Evolutionary conservation across 2,888 invertebrate genomes (phyloP), one percentile per base, ranked within the genome.

Genomic region (Leucoma salicis): DNA sequence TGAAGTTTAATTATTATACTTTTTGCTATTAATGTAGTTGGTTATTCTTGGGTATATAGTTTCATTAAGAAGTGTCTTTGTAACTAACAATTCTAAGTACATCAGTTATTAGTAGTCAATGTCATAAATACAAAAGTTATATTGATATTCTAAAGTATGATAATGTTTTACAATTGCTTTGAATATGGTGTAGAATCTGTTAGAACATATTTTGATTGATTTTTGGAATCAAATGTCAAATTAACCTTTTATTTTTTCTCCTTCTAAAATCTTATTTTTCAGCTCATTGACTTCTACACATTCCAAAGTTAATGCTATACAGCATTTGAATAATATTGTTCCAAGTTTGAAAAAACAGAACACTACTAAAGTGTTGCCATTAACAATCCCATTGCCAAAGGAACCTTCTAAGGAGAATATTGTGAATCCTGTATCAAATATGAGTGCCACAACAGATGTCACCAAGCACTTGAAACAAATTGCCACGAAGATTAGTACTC

Each of bases 281-380:
- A 87, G 87, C 58, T 74, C 82, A 52, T 67, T 68, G 32, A 63
- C 62, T 49, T 53, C 59, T 5, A 71, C 71, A 74, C 82, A 82
- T 78, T 82, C 83, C 74, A 80, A 68, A 57, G 55, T 62, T 40
- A 78, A 70, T 46, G 58, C 63, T 43, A 32, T 66, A 38, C 46
- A 57, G 32, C 41, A 58, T 33, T 43, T 64, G 25, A 67, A 61
- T 51, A 57, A 58, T 39, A 36, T 53, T n/a, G 61, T 41, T 39
- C 63, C 57, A 84, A 70, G 54, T 60, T 78, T 49, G 86, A 86
- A 72, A 87, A 87, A 70, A 8, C 86, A 89, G 54, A 87, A 86
- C 40, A 73, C 79, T 57, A 81, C 82, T 3, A 77, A 72, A 44
- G n/a, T n/a, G n/a, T n/a, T n/a, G n/a, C 73, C 79, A 10, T n/a